Evolutionary conservation across 2,888 invertebrate genomes (phyloP), one percentile per base, ranked within the genome.

Genomic region (Scaptodrosophila latifasciaeformis): DNA sequence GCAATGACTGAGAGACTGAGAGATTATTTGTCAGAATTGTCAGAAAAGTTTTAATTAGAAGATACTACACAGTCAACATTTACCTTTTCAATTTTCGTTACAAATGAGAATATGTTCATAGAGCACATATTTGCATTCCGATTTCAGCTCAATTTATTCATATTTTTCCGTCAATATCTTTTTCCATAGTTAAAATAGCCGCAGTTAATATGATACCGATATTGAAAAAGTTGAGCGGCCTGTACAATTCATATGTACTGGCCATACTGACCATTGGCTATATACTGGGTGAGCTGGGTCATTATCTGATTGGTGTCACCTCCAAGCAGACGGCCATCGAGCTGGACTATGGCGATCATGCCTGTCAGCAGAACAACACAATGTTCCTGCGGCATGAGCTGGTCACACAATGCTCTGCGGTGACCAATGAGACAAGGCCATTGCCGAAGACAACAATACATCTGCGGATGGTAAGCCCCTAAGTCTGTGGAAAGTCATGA

Each of bases 261-360:
- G 92, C 90, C 19, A 87, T 96, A 62, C 90, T 96, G 56, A 93
- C 95, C 47, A 85, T 94, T 48, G 94, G 95, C 59, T 96, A 96
- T 86, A 91, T 95, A 56, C 88, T 95, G 17, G 96, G 95, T 12
- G 96, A 96, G 85, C 87, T 96, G 62, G 95, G 95, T 21, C 96
- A 96, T 85, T 96, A 95, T 85, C 88, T 96, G 61, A 94, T 96
- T 70, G 95, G 95, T 86, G 94, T 94, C 2, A 95, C 95, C 49
- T 95, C 94, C 49, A 94, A 95, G 84, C 93, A 92, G 70, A 93
- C 94, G 34, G 95, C 95, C 2, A 91, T 91, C 15, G 95, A 94
- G 82, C 88, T 96, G 48, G 93, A 93, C 83, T 96, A 94, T 77
- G 96, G 96, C 6, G 96, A 96, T 86, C 92, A 92, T 75, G 88